Conservation (phyloP, 2,797 vertebrate genomes). For the Danio tinwini region DNA sequence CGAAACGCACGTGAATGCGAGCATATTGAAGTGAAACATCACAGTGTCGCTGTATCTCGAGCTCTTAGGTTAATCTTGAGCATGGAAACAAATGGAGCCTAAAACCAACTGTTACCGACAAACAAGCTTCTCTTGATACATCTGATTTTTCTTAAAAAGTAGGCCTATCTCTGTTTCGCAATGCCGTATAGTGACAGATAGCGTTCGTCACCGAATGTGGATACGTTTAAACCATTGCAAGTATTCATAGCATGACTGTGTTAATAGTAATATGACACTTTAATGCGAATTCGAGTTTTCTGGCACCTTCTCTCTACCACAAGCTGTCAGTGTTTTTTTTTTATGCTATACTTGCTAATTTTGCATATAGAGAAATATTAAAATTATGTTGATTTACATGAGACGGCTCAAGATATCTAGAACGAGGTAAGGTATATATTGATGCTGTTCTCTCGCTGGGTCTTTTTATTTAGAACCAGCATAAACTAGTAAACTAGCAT, state of each 20-base stretch:
- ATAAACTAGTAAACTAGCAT: too few species aligned
- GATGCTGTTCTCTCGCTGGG: too few species aligned
- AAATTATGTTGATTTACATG: background rate
- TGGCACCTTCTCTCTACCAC: background rate
- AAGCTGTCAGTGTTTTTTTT: background rate
- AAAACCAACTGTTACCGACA: background rate
- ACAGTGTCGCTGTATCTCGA: background rate
- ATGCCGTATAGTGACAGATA: background rate
- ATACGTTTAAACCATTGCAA: background rate
- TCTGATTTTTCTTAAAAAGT: background rate
- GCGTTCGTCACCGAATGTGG: background rate
- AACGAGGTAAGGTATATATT: background rate
- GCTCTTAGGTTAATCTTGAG: background rate
- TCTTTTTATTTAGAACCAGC: too few species aligned
- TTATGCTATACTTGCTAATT: background rate
- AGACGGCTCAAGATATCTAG: background rate
- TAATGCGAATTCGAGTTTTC: background rate
- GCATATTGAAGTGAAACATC: background rate
- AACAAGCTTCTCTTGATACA: background rate
- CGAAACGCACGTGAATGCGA: constrained; percentile 24
- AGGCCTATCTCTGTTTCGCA: background rate
- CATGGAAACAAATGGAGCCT: background rate
- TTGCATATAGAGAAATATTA: background rate
- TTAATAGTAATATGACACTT: constrained; percentile 8
- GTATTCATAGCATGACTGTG: background rate